Base-by-base conservation (phyloP, 2,113 vertebrate genomes). In the Oreamnos americanus region DNA sequence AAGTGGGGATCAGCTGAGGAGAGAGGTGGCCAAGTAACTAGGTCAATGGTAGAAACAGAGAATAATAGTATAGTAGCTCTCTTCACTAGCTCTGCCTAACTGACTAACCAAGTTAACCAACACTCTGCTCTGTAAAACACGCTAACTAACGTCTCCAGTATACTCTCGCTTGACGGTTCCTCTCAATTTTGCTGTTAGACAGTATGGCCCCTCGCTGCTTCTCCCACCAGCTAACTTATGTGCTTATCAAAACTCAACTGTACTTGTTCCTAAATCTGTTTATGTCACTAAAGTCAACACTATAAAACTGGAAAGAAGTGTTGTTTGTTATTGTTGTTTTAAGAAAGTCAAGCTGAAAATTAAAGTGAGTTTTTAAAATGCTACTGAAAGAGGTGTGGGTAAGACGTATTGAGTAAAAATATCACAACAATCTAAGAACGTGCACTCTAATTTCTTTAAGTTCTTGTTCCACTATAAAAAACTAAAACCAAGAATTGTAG, bases 391-490 rank as follows among this genome's bases (percentile, higher is more conserved):
- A 90, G 14, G 30, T 53, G 5, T 78, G 51, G 53, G 7, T 86
- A 84, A 95, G 71, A 64, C 33, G 7, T 19, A 93, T 5, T 67
- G n/a, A 91, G 36, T 81, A 30, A 79, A 97, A 84, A 64, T 49
- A 98, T 79, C 53, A 67, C 58, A 79, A 87, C 58, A 51, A 9
- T 91, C 33, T 88, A 64, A 58, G 55, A 89, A 43, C 47, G 76
- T 94, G 55, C 23, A 62, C 67, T 93, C 53, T 62, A 67, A 90
- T 89, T 95, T 95, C 67, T 91, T 87, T 85, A 95, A 58, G 81
- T 96, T 91, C 93, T 97, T 92, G 33, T 90, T 95, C 57, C 26
- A 47, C 91, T 91, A 58, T 74, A n/a, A 92, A 96, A 96, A 90
- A 21, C 51, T 60, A 82, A 96, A 83, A 76, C 71, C 84, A 90